Evolutionary conservation across 2,797 vertebrate species (phyloP).

Genomic region (Hydrocynus forskahlii): DNA sequence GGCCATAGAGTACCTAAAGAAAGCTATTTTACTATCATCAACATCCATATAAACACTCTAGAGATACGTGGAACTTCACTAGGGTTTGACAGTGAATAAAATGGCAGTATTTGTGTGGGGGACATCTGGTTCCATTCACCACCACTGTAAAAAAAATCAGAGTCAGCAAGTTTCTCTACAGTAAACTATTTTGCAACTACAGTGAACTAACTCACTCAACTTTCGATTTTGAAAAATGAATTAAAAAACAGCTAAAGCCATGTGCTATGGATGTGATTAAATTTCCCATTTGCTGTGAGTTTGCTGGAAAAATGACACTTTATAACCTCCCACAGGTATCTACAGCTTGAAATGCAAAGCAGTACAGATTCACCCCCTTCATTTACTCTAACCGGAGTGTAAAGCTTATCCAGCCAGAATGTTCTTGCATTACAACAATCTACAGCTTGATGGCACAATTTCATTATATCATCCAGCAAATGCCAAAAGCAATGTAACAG

Average conservation of each 20-base stretch:
- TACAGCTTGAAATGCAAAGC: not conserved
- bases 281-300: too few species aligned
- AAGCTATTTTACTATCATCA: too few species aligned
- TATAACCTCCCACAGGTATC: not conserved
- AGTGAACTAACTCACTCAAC: not conserved
- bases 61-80: not conserved
- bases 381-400: too few species aligned
- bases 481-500: not conserved
- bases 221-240: too few species aligned
- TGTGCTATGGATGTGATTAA: too few species aligned
- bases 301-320: not conserved
- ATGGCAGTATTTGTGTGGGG: too few species aligned
- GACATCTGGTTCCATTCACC: not conserved
- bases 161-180: too few species aligned
- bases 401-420: too few species aligned
- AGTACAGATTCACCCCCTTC: not conserved
- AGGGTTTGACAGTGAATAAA: too few species aligned
- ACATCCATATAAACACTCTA: too few species aligned
- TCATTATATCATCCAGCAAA: not conserved
- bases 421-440: not conserved
- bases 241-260: too few species aligned
- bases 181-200: not conserved
- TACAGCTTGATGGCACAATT: slow-evolving; percentile 42
- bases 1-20: too few species aligned
- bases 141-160: not conserved